Evolutionary conservation across 2,797 vertebrate species (phyloP), one percentile per base, ranked within the genome.

Genomic region (Chiropotes sagulatus): DNA sequence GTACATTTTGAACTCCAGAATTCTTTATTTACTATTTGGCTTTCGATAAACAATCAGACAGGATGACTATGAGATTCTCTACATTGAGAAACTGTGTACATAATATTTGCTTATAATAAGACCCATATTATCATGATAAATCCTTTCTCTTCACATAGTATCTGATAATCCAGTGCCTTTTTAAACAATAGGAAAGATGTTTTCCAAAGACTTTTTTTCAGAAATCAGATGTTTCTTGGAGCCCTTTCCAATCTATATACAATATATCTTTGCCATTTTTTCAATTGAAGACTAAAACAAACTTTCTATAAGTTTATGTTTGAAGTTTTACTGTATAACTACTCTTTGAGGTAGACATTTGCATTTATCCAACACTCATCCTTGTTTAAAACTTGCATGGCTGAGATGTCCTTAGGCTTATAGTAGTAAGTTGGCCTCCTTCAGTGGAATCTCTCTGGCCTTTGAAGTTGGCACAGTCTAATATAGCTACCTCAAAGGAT

Each of bases 381-480:
- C n/a, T 92, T 93, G n/a, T 97, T 96, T 79, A 94, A 90, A 96
- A 90, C 39, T 88, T 88, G 33, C 6, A 52, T 85, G 44, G 41
- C 81, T 84, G 57, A 88, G 80, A 81, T 96, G 44, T 92, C 64
- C 26, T 96, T 93, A 61, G 46, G 86, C 46, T 84, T 92, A 30
- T 24, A 82, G 48, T 95, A 88, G 33, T 90, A 90, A 33, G 22
- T 79, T 86, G 80, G 80, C 64, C 57, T 75, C 50, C 90, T 89
- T 93, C 7, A 10, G 85, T 92, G 70, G 80, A 73, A 17, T 90
- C 75, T 93, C 36, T 67, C 67, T 96, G 91, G 70, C 87, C 76
- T 96, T 97, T 94, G 88, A 92, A 84, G 54, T 97, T 97, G 90
- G n/a, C 93, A 46, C 10, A 87, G 24, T 94, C 94, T 52, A 85